Percentiles rank a stretch among this genome's conserved stretches.
Conservation (phyloP, 2,888 invertebrate species). For the Plebejus anna region DNA sequence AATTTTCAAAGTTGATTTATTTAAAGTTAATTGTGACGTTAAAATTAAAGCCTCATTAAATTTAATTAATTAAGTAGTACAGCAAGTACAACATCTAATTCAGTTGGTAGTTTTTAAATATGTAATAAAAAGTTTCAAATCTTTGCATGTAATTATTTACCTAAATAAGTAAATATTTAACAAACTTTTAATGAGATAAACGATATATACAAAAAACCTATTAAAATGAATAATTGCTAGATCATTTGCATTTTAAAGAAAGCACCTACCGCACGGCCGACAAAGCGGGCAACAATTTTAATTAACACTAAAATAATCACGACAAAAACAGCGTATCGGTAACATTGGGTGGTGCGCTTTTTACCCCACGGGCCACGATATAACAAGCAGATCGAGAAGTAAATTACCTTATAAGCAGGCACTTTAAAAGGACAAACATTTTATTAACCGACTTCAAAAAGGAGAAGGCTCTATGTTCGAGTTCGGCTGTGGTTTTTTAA, state of each 20-base stretch:
- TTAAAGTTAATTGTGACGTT: too few species aligned
- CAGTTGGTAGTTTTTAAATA: too few species aligned
- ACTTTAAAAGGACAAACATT: neutral
- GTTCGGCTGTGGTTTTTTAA: neutral
- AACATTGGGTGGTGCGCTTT: neutral
- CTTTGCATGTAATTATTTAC: neutral
- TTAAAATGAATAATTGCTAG: neutral
- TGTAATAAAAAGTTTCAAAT: too few species aligned
- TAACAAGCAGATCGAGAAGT: neutral
- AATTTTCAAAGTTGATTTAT: too few species aligned
- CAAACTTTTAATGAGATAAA: neutral
- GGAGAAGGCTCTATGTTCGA: neutral
- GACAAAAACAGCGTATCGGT: conserved; percentile 17
- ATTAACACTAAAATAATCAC: conserved; percentile 20
- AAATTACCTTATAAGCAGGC: conserved; percentile 9
- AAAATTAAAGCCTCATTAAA: too few species aligned
- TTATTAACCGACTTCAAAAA: neutral
- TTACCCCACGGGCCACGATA: neutral
- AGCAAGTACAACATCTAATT: too few species aligned
- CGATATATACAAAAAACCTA: neutral
- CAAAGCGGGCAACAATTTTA: neutral
- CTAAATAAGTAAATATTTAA: neutral
- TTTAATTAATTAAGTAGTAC: too few species aligned
- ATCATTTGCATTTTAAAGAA: conserved; percentile 4
- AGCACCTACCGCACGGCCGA: neutral